Base-by-base conservation (phyloP, 2,113 vertebrate species). In the Lepus timidus region DNA sequence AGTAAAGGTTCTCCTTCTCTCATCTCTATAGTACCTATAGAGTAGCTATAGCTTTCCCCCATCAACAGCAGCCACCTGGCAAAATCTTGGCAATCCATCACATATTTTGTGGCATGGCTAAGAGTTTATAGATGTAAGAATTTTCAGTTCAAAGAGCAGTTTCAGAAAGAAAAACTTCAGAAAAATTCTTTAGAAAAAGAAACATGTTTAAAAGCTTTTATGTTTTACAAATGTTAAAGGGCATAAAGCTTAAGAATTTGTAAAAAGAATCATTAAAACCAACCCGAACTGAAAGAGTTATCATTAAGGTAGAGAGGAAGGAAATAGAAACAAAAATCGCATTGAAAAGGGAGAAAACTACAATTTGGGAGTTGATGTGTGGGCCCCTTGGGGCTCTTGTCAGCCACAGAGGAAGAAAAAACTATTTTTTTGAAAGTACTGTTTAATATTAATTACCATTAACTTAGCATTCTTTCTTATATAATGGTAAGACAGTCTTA, bases 131-230 rank as follows among this genome's bases (percentile, higher is more conserved):
- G 16, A 7, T 70, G 2, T 33, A 61, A 51, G 2, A 39, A 67
- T 27, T 88, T 58, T 55, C 51, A 36, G 55, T 19, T 58, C 55
- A 58, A 58, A 58, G 12, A 58, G 17, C 55, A 58, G 14, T 58
- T 58, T 58, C 55, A 58, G 55, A 58, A 58, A 58, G 55, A 58
- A 58, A 58, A 19, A 58, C 19, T 58, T 58, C 14, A 58, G 14
- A 58, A 58, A 58, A 14, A 58, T 58, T 58, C 55, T 19, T 39
- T 55, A 68, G 75, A 55, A 70, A 90, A 70, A 91, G 23, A 85
- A 91, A 92, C 70, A 36, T 67, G 36, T 79, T 31, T 88, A 36
- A 91, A 79, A 58, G 91, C 29, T 92, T 49, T 92, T 14, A 88
- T 33, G 23, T 58, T 87, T 29, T 78, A 86, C 12, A 86, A 86